Percentiles rank a stretch among this genome's conserved stretches.
phyloP scores from a whole-genome alignment of 1,140 invertebrate species.

The Pachypeltis micranthus region DNA sequence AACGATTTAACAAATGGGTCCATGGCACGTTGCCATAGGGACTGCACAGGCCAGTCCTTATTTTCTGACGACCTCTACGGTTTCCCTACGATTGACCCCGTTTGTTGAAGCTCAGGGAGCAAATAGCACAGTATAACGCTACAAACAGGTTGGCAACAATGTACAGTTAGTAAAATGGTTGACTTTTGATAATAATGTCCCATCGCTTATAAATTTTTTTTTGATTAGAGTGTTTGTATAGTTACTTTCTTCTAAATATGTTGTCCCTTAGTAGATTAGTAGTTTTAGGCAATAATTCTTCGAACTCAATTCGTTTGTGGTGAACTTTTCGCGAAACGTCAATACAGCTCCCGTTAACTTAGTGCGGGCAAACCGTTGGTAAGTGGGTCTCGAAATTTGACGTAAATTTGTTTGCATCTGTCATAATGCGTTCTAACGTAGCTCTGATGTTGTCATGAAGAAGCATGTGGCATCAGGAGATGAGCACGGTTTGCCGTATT shows the following conservation, averaged over 20 bases:
- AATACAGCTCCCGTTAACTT: not conserved
- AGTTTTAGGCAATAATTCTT: not conserved
- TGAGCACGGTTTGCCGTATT: not conserved
- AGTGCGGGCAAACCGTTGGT: not conserved
- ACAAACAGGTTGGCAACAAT: too few relatives aligned
- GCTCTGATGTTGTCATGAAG: not conserved
- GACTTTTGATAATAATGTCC: conserved; percentile 13
- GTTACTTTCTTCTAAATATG: not conserved
- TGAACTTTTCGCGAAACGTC: not conserved
- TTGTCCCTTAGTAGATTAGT: not conserved
- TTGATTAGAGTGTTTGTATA: conserved; percentile 2
- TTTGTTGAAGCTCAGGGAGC: too few relatives aligned
- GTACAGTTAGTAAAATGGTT: conserved; percentile 1
- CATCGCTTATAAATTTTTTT: not conserved
- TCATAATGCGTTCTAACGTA: not conserved
- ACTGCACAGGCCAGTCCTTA: too few relatives aligned
- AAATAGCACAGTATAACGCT: too few relatives aligned
- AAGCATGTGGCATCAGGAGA: not conserved
- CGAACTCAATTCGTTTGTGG: not conserved
- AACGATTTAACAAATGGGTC: too few relatives aligned
- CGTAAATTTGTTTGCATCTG: not conserved
- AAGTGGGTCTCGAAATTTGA: not conserved
- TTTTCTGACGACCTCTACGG: too few relatives aligned
- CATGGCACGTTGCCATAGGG: too few relatives aligned
- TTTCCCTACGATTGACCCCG: too few relatives aligned